Base-by-base conservation (phyloP, 2,797 vertebrate genomes). In the Periophthalmus magnuspinnatus region DNA sequence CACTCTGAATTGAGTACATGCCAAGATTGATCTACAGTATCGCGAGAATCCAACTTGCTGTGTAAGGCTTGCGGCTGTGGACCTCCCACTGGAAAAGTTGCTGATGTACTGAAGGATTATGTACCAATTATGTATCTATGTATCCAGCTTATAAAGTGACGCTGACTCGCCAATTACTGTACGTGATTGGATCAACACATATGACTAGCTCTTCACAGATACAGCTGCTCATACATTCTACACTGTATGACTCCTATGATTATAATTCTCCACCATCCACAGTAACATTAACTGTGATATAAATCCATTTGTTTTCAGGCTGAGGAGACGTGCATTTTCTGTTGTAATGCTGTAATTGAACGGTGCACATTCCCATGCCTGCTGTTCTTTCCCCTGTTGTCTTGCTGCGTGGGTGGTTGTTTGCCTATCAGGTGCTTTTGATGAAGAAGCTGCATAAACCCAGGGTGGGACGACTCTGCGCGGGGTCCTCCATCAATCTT, bases 401-500 rank as follows among this genome's bases (percentile, higher is more conserved):
- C 81, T 69, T 73, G 71, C 62, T 65, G 79, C 7, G 80, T 86
- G 80, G 84, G 81, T 76, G 80, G 83, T 78, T 75, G 81, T 81
- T 89, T 66, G 70, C 71, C 81, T 71, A 65, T 70, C 80, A 83
- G 81, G 78, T 71, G 68, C 60, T 21, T 84, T 76, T 87, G 86
- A 88, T 84, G 70, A 78, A 88, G 79, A 71, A 80, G 82, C 86
- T 45, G 80, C 72, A 72, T 76, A 78, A 75, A 80, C 73, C 52
- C 9, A 24, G 56, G 69, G 61, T 5, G 56, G 74, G 61, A 52
- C 48, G 67, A 57, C 33, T 38, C 59, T 69, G 68, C 2, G 0
- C 47, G 36, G 61, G 66, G 67, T 69, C 45, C 6, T 41, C 74
- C 74, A 86, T 88, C 81, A 78, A 84, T 89, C 81, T 78, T 77